Evolutionary conservation across 2,797 vertebrate genomes (phyloP).

Genomic region (Melopsittacus undulatus): DNA sequence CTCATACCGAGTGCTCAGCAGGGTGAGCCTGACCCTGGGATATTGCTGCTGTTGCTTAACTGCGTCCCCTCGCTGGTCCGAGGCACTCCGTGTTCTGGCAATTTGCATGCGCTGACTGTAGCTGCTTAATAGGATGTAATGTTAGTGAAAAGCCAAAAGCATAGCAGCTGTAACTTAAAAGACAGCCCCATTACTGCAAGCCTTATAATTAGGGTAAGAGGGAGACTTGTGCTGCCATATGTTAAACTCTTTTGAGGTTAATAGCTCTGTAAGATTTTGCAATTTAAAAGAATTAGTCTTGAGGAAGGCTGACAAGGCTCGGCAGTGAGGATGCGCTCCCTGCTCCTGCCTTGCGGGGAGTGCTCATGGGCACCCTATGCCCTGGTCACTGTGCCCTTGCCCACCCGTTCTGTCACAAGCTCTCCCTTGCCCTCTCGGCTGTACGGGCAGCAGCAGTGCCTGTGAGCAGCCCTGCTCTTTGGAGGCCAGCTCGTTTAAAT

Average conservation of each 20-base stretch:
- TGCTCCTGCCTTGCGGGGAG: not conserved
- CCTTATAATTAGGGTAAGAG: conserved; percentile 81
- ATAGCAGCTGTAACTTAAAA: conserved; percentile 80
- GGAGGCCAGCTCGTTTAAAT: not conserved
- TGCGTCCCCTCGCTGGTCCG: conserved; percentile 58
- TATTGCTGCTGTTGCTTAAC: conserved; percentile 54
- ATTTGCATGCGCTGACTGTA: conserved; percentile 79
- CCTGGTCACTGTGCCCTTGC: fast-evolving
- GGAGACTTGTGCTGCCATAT: conserved; percentile 78
- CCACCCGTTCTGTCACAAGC: not conserved
- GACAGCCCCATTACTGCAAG: conserved; percentile 80
- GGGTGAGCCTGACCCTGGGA: conserved; percentile 74
- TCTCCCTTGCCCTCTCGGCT: not conserved
- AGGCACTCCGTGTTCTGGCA: conserved; percentile 59
- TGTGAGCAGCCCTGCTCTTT: not conserved
- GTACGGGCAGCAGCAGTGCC: fast-evolving
- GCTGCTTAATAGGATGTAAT: conserved; percentile 80
- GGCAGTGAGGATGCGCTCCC: not conserved
- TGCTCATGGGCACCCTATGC: not conserved
- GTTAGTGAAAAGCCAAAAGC: conserved; percentile 78
- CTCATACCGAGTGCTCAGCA: conserved; percentile 66
- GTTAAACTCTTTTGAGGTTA: conserved; percentile 82
- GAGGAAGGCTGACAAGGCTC: conserved; percentile 71
- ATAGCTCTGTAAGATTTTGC: conserved; percentile 80
- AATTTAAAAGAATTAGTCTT: conserved; percentile 77